Percentiles rank a stretch among this genome's conserved stretches.
These are phyloP conservation scores for Aradophagus sp. DNA, from an alignment of 1,140 invertebrate species.

Conservation along the genomic window DNA sequence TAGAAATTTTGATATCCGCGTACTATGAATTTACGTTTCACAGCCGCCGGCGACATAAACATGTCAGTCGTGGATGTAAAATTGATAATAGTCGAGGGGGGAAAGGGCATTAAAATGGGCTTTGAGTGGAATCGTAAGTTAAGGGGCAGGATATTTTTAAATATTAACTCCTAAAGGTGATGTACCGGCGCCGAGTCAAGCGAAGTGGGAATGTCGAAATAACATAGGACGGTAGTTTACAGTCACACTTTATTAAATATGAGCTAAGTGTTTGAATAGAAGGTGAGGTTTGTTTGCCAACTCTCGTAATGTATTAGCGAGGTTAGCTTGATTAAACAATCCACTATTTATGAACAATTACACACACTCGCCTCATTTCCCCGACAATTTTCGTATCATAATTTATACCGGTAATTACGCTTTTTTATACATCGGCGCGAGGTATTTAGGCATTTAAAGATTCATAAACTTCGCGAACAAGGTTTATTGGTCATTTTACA, in stretches of 20 bases:
- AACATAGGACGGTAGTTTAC: conserved; percentile 13
- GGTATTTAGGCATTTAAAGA: too few species aligned
- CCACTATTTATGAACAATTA: conserved; percentile 11
- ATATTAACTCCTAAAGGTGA: conserved; percentile 16
- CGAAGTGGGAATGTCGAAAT: conserved; percentile 1
- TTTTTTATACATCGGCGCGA: too few species aligned
- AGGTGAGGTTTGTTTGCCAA: conserved; percentile 4
- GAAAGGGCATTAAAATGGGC: conserved; percentile 22
- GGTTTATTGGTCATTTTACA: too few species aligned
- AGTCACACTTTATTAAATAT: conserved; percentile 36
- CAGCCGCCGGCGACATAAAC: conserved; percentile 22
- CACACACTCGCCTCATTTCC: neutral
- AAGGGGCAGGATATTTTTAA: conserved; percentile 23
- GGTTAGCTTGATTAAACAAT: conserved; percentile 16
- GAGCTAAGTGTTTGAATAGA: conserved; percentile 30
- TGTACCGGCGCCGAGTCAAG: conserved; percentile 13
- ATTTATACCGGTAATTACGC: too few species aligned
- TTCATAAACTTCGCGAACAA: too few species aligned
- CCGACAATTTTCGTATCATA: neutral
- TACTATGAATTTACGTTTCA: conserved; percentile 14
- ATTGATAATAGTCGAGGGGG: conserved; percentile 18
- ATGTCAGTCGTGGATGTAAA: conserved; percentile 29
- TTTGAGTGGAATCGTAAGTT: conserved; percentile 26
- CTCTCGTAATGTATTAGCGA: conserved; percentile 9
- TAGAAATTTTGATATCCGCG: too few species aligned